Conservation (phyloP, 1,140 invertebrate genomes). For the Polyergus mexicanus region DNA sequence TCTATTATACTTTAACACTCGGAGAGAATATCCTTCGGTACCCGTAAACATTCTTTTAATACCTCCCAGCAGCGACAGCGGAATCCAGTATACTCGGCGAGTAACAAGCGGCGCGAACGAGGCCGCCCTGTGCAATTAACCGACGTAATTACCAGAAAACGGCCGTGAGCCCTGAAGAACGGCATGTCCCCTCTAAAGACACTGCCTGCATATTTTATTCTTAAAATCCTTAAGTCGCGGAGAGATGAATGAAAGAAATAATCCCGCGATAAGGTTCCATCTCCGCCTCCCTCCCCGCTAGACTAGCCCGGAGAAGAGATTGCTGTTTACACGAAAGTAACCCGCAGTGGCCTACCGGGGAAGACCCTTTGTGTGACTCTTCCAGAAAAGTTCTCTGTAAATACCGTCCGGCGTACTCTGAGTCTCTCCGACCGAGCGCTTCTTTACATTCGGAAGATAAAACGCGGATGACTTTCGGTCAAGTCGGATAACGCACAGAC, state of each 20-base stretch:
- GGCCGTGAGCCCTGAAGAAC: slow-evolving; percentile 59
- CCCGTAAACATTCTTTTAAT: slow-evolving; percentile 79
- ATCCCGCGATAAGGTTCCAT: slow-evolving; percentile 72
- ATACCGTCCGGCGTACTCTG: slow-evolving; percentile 62
- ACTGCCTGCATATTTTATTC: slow-evolving; percentile 80
- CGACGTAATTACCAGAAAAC: slow-evolving; percentile 79
- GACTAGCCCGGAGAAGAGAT: slow-evolving; percentile 33
- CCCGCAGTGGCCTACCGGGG: slow-evolving; percentile 57
- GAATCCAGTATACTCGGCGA: slow-evolving; percentile 25
- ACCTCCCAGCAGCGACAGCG: slow-evolving; percentile 40
- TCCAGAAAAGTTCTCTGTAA: slow-evolving; percentile 70
- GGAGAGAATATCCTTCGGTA: slow-evolving; percentile 39
- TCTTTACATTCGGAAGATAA: slow-evolving; percentile 73
- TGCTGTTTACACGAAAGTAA: slow-evolving; percentile 74
- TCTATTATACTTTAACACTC: slow-evolving; percentile 79
- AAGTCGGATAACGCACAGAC: slow-evolving; percentile 22
- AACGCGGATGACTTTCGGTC: slow-evolving; percentile 50
- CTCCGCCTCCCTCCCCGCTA: not conserved
- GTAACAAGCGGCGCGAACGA: slow-evolving; percentile 48
- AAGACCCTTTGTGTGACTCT: slow-evolving; percentile 55
- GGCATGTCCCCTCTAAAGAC: slow-evolving; percentile 45
- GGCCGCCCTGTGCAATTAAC: slow-evolving; percentile 78
- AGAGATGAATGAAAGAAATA: slow-evolving; percentile 73
- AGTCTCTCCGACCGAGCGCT: slow-evolving; percentile 61
- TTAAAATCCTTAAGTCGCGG: slow-evolving; percentile 76